These are phyloP conservation scores for Riparia riparia DNA, from an alignment of 2,113 vertebrate species.

Conservation along the genomic window DNA sequence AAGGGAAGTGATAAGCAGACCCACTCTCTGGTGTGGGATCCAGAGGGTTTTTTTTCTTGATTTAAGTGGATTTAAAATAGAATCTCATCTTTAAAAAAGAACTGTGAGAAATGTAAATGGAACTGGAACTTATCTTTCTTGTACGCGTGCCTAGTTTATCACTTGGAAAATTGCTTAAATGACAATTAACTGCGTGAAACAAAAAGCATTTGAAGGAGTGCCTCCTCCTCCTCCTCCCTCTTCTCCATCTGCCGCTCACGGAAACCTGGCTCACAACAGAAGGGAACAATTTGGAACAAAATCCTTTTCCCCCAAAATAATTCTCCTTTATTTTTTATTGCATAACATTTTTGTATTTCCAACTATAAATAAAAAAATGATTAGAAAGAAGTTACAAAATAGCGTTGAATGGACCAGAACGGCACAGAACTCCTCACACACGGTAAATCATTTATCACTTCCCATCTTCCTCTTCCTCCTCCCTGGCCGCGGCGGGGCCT, in stretches of 20 bases:
- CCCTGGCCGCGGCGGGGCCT: constrained; percentile 31
- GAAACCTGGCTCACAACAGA: constrained; percentile 49
- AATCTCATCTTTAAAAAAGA: background rate
- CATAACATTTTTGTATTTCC: constrained; percentile 81
- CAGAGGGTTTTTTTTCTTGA: background rate
- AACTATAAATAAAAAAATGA: constrained; percentile 80
- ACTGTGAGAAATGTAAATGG: background rate
- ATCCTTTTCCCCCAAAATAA: constrained; percentile 82
- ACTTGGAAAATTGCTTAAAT: background rate
- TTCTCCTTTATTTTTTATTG: constrained; percentile 74
- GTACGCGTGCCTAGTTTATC: background rate
- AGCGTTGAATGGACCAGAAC: constrained; percentile 52
- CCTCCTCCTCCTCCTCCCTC: constrained; percentile 17
- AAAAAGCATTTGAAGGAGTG: constrained; percentile 23
- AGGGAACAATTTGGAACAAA: constrained; percentile 68
- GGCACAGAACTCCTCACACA: constrained; percentile 56
- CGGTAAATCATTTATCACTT: constrained; percentile 63
- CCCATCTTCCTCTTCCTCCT: constrained; percentile 59
- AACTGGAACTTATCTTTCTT: background rate
- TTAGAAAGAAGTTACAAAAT: constrained; percentile 86
- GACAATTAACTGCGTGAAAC: background rate
- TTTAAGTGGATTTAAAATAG: background rate
- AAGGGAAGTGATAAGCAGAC: constrained; percentile 34
- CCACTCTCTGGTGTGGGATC: background rate
- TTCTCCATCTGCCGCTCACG: background rate